These are phyloP conservation scores for Cantharis flavilabris DNA, from an alignment of 2,888 invertebrate species.

Conservation along the genomic window DNA sequence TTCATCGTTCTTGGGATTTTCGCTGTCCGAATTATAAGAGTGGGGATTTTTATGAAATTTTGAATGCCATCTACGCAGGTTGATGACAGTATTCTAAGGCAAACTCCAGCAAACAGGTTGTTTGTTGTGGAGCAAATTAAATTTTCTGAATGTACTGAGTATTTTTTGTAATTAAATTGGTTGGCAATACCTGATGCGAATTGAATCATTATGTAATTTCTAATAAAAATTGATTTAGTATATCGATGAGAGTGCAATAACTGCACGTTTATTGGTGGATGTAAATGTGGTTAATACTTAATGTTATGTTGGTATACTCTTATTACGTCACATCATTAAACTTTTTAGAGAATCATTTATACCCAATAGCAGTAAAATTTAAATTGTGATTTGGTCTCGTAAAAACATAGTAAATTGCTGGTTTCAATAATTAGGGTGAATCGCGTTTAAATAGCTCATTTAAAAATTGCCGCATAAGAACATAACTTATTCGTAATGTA, in stretches of 20 bases:
- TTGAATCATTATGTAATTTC: background rate
- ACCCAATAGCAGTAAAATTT: slow-evolving; percentile 23
- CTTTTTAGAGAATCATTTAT: background rate
- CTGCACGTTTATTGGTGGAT: background rate
- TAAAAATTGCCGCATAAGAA: slow-evolving; percentile 40
- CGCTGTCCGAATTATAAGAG: no score
- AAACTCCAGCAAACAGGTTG: no score
- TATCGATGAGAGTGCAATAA: background rate
- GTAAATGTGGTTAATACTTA: background rate
- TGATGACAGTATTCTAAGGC: no score
- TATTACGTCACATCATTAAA: background rate
- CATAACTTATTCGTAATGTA: slow-evolving; percentile 45
- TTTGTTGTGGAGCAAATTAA: no score
- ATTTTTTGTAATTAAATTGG: no score
- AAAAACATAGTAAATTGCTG: slow-evolving; percentile 27
- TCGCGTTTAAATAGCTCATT: slow-evolving; percentile 33
- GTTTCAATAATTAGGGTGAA: slow-evolving; percentile 31
- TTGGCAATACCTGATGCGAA: background rate
- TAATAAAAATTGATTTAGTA: background rate
- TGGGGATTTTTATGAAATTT: no score
- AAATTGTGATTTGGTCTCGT: slow-evolving; percentile 16
- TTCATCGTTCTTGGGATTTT: no score
- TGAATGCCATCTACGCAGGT: no score
- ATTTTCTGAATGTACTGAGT: no score
- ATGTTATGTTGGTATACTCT: background rate